These are phyloP conservation scores for Drosophila dives DNA, from an alignment of 2,888 invertebrate genomes.

Conservation along the genomic window DNA sequence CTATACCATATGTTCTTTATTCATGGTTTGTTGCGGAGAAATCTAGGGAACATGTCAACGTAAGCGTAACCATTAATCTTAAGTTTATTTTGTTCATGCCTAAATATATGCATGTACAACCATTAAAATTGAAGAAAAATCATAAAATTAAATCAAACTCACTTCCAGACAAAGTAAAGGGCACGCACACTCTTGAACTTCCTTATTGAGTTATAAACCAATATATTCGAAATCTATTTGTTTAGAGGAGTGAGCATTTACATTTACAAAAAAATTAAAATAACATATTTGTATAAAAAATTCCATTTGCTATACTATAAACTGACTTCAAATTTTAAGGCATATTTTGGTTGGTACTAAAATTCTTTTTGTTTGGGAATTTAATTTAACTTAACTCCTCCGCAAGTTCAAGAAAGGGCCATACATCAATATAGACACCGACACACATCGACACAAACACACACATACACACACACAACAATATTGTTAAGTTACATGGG, in stretches of 20 bases:
- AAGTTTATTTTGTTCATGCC: slow-evolving; percentile 37
- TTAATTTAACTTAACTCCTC: background rate
- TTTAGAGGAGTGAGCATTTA: background rate
- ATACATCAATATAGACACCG: slow-evolving; percentile 5
- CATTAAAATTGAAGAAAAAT: background rate
- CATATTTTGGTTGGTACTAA: background rate
- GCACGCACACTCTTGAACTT: slow-evolving; percentile 17
- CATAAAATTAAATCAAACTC: slow-evolving; percentile 6
- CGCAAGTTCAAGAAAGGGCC: slow-evolving; percentile 19
- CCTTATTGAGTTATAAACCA: background rate
- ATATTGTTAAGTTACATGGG: slow-evolving; percentile 53
- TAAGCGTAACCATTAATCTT: slow-evolving; percentile 37
- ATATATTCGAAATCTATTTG: too few species aligned
- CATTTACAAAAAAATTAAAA: background rate
- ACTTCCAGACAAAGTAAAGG: slow-evolving; percentile 15
- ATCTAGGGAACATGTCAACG: slow-evolving; percentile 38
- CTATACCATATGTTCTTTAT: background rate
- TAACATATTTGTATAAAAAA: background rate
- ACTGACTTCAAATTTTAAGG: background rate
- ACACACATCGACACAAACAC: slow-evolving; percentile 3
- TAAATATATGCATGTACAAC: slow-evolving; percentile 11
- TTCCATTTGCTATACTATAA: background rate
- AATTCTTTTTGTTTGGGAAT: background rate
- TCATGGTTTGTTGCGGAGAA: slow-evolving; percentile 1
- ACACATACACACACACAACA: slow-evolving; percentile 15